A percentile compares a stretch with the other conserved stretches of the same genome.
Conservation (phyloP, 2,888 invertebrate species). For the Rosalia funebris region DNA sequence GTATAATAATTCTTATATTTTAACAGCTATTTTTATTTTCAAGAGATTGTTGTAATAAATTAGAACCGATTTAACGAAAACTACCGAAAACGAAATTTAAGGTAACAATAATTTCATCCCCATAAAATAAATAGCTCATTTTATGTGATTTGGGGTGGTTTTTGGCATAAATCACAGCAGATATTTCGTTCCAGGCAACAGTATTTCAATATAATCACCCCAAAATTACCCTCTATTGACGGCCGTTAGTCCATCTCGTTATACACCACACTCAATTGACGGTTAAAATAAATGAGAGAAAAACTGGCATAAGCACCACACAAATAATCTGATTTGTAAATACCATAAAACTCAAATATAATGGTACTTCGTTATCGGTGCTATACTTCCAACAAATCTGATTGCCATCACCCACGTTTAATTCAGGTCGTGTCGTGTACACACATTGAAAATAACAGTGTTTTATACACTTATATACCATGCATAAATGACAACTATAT, state of each 20-base stretch:
- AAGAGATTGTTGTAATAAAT: too few species aligned
- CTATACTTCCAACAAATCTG: too few species aligned
- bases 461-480: too few species aligned
- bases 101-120: constrained; percentile 51
- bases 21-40: too few species aligned
- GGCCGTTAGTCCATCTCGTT: constrained; percentile 54
- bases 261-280: constrained; percentile 57
- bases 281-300: constrained; percentile 60
- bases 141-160: constrained; percentile 49
- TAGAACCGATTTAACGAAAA: too few species aligned
- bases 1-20: too few species aligned
- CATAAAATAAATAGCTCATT: constrained; percentile 51
- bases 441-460: too few species aligned
- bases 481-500: too few species aligned
- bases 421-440: too few species aligned
- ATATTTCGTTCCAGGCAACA: constrained; percentile 56
- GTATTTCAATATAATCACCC: constrained; percentile 61
- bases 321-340: constrained; percentile 58
- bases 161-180: constrained; percentile 52
- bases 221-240: constrained; percentile 49
- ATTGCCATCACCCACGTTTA: too few species aligned
- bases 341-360: constrained; percentile 47
- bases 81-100: too few species aligned
- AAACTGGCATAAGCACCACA: constrained; percentile 58
- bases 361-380: not conserved